Conservation (phyloP, 2,797 vertebrate genomes). For the Enteromius anoplus region DNA sequence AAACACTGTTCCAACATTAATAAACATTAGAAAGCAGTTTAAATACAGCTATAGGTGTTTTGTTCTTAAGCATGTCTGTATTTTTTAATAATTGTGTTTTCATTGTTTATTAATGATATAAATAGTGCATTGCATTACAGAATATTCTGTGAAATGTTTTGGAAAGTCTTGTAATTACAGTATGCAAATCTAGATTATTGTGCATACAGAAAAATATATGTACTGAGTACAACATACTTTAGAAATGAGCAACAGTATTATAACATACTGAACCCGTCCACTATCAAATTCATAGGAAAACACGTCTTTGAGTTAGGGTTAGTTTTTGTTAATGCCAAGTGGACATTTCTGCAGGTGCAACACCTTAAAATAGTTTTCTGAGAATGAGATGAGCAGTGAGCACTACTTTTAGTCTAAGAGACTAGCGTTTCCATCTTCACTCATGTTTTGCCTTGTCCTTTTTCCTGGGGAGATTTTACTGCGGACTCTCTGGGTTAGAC, state of each 20-base stretch:
- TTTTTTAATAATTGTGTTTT: too few species aligned
- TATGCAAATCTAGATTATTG: neutral
- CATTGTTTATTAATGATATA: too few species aligned
- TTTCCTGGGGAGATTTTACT: slow-evolving; percentile 20
- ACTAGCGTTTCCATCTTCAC: slow-evolving; percentile 26
- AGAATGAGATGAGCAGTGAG: neutral
- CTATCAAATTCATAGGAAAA: neutral
- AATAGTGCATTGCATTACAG: neutral
- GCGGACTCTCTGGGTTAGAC: slow-evolving; percentile 22
- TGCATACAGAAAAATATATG: neutral
- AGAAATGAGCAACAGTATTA: neutral
- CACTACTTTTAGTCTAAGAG: slow-evolving; percentile 24
- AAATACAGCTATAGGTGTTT: too few species aligned
- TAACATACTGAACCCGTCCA: neutral
- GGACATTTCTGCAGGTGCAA: slow-evolving; percentile 36
- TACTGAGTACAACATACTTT: neutral
- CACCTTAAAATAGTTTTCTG: slow-evolving; percentile 31
- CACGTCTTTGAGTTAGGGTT: neutral
- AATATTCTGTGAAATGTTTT: neutral
- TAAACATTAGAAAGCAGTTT: too few species aligned
- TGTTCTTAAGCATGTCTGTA: too few species aligned
- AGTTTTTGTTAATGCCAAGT: neutral
- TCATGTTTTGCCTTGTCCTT: slow-evolving; percentile 10
- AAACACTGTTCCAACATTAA: too few species aligned
- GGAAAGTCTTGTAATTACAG: neutral